Conservation (phyloP, 2,888 invertebrate genomes). For the Lumbricus terrestris region DNA sequence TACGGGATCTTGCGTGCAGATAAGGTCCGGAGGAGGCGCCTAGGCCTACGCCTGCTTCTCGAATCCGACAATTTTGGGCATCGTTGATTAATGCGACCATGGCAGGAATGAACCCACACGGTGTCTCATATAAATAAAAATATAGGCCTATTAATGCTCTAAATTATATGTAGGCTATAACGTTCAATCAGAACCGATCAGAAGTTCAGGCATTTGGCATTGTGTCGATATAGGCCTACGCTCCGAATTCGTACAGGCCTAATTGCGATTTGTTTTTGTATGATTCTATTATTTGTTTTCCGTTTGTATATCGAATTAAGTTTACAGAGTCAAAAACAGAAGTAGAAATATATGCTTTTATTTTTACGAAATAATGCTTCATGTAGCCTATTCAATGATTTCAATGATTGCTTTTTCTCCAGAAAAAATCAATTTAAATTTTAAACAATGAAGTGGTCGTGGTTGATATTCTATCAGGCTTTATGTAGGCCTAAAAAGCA, state of each 20-base stretch:
- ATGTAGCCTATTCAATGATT: no score
- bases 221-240: no score
- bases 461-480: no score
- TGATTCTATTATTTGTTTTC: neutral
- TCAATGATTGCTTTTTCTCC: no score
- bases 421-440: no score
- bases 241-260: no score
- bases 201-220: neutral
- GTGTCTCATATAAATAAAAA: no score
- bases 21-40: neutral
- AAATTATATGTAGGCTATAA: neutral
- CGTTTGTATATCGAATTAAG: neutral
- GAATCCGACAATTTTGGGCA: conserved; percentile 5
- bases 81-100: neutral
- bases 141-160: neutral
- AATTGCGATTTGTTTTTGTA: neutral
- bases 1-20: neutral
- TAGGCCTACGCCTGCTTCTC: neutral
- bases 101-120: no score
- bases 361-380: no score
- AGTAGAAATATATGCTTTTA: neutral
- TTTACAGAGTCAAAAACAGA: neutral
- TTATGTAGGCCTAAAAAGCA: no score
- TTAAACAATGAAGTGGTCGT: no score
- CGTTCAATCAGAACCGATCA: neutral